Conservation (phyloP, 2,888 invertebrate species). For the Antheraea assamensis region DNA sequence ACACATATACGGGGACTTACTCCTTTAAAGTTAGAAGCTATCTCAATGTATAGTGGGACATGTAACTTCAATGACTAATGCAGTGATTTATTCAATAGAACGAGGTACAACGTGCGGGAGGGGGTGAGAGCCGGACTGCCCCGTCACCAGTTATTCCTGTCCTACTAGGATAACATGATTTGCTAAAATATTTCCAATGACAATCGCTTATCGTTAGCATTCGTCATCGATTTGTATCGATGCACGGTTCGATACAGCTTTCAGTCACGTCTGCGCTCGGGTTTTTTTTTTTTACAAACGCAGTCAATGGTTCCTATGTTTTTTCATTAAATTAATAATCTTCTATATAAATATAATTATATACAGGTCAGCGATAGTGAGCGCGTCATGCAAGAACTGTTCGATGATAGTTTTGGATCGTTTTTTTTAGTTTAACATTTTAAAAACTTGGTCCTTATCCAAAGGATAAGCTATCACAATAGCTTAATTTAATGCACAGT, state of each 20-base stretch:
- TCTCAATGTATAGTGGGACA: neutral
- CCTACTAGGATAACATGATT: neutral
- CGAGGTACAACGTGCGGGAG: neutral
- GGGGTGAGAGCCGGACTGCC: neutral
- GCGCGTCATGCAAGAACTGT: no score
- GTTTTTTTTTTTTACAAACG: neutral
- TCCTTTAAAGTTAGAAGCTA: no score
- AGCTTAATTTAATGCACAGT: no score
- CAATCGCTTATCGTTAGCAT: neutral
- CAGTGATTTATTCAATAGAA: neutral
- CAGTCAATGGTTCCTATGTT: no score
- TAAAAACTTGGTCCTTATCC: no score
- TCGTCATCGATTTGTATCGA: neutral
- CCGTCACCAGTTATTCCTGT: neutral
- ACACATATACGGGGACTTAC: no score
- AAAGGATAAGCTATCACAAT: no score
- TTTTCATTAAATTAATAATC: no score
- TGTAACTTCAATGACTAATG: neutral
- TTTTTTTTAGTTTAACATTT: no score
- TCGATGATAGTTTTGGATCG: neutral
- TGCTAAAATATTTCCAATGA: neutral
- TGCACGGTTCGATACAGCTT: neutral
- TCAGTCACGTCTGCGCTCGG: neutral
- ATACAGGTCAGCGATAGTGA: no score
- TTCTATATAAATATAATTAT: no score